Evolutionary conservation across 2,113 vertebrate species (phyloP).

Genomic region (Neomonachus schauinslandi): DNA sequence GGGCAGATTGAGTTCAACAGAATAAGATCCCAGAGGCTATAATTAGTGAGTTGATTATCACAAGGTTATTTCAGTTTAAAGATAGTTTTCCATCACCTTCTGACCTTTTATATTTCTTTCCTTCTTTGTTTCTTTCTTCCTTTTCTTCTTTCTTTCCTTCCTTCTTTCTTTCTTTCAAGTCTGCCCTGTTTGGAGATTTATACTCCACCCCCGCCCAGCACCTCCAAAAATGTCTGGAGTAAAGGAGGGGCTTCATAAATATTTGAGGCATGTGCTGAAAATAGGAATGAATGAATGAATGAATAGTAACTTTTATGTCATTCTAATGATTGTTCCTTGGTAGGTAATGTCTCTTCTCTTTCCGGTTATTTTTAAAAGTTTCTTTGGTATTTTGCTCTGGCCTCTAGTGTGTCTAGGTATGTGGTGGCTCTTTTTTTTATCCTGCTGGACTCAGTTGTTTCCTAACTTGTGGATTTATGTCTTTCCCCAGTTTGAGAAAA

Average conservation of each 20-base stretch:
- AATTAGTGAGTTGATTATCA: not conserved
- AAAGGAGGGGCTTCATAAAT: not conserved
- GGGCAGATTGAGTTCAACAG: not conserved
- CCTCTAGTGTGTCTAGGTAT: not conserved
- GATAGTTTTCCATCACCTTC: not conserved
- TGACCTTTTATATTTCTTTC: not conserved
- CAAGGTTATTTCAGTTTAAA: not conserved
- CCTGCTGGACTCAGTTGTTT: not conserved
- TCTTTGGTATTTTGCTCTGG: not conserved
- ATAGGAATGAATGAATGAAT: not conserved
- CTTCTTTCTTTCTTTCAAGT: not conserved
- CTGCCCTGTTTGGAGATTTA: not conserved
- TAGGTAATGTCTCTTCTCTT: not conserved
- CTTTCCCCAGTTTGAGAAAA: not conserved
- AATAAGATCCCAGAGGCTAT: not conserved
- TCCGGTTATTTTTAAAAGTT: not conserved
- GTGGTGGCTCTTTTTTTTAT: not conserved
- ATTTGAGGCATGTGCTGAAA: not conserved
- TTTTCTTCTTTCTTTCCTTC: not conserved
- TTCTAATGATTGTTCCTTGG: not conserved
- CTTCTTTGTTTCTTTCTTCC: not conserved
- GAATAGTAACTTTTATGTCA: not conserved
- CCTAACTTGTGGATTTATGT: not conserved
- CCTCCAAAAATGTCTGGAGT: not conserved
- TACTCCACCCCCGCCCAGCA: not conserved